phyloP scores from a whole-genome alignment of 2,797 vertebrate genomes.

The Micropoecilia bifurca region DNA sequence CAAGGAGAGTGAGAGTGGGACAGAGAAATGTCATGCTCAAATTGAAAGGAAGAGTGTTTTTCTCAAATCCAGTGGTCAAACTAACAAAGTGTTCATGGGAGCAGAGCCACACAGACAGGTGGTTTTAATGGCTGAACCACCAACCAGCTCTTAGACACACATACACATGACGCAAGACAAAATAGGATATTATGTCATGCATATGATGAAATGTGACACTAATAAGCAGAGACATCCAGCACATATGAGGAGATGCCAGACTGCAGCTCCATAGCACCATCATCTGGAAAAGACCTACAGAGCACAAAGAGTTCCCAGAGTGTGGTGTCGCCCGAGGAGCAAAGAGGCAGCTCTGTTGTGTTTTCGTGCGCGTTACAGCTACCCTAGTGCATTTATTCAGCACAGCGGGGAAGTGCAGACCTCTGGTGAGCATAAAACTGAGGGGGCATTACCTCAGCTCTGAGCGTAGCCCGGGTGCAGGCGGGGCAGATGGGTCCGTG shows the following conservation, averaged over 20 bases:
- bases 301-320: constrained; percentile 12
- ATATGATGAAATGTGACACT: constrained; percentile 52
- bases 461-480: constrained; percentile 88
- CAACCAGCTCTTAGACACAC: constrained; percentile 36
- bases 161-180: constrained; percentile 8
- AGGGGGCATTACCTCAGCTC: constrained; percentile 86
- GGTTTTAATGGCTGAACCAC: constrained; percentile 64
- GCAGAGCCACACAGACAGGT: constrained; percentile 46
- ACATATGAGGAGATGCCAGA: constrained; percentile 18
- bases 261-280: constrained; percentile 83
- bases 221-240: constrained; percentile 48
- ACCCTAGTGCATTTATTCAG: background rate
- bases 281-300: constrained; percentile 76
- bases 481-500: constrained; percentile 90
- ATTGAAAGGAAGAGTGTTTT: constrained; percentile 71
- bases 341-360: constrained; percentile 2
- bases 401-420: background rate
- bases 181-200: constrained; percentile 6
- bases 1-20: constrained; percentile 43
- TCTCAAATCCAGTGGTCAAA: constrained; percentile 73
- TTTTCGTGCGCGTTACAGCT: background rate
- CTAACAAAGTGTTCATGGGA: constrained; percentile 73
- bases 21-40: constrained; percentile 53
- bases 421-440: background rate
- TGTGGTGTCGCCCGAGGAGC: background rate